Evolutionary conservation across 2,797 vertebrate genomes (phyloP).

Genomic region (Austrolebias charrua): DNA sequence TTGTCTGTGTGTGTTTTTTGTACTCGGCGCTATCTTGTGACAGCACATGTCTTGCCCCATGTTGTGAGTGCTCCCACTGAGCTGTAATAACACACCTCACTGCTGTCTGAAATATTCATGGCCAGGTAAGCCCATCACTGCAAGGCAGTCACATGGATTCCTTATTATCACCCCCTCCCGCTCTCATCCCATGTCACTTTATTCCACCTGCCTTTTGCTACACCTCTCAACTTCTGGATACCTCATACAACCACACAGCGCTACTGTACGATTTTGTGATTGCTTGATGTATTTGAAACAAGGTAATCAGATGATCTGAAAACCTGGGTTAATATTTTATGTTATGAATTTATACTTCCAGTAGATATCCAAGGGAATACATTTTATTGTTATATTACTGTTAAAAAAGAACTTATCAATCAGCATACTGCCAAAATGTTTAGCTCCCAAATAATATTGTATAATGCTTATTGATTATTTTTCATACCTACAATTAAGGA

Average conservation of each 20-base stretch:
- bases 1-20: conserved; percentile 44
- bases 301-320: conserved; percentile 4
- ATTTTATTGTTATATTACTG: background rate
- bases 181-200: conserved; percentile 64
- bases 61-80: conserved; percentile 70
- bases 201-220: conserved; percentile 61
- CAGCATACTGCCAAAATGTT: background rate
- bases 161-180: conserved; percentile 67
- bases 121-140: conserved; percentile 73
- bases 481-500: too few species aligned
- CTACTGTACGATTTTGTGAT: conserved; percentile 31
- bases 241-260: conserved; percentile 31
- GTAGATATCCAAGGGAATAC: background rate
- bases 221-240: conserved; percentile 46
- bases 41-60: conserved; percentile 67
- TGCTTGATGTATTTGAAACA: conserved; percentile 23
- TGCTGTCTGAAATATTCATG: conserved; percentile 80
- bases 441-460: too few species aligned
- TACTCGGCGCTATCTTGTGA: conserved; percentile 58
- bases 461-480: too few species aligned
- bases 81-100: conserved; percentile 79
- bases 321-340: conserved; percentile 4
- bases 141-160: conserved; percentile 71
- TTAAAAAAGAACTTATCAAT: background rate
- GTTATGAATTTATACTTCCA: conserved; percentile 3